Base-by-base conservation (phyloP, 2,888 invertebrate species). In the Bombylius discolor region DNA sequence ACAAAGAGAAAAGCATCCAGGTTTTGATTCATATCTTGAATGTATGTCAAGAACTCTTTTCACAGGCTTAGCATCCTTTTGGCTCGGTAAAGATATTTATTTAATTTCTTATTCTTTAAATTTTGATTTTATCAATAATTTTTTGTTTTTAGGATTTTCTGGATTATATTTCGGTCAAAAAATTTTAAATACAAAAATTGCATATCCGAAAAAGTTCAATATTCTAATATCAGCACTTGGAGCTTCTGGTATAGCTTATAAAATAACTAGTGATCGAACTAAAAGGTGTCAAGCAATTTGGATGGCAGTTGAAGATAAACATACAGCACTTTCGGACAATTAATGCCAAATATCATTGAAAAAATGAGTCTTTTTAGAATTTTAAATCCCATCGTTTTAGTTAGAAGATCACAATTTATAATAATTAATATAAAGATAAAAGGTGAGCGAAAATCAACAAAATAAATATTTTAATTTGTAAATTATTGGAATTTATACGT, bases 21-120 rank as follows among this genome's bases (percentile, higher is more conserved):
- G 73, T 31, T 75, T 76, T 59, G 73, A 71, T 63, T 69, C 70
- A 4, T 77, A 77, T 59, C 61, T 76, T 48, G 72, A 77, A 62
- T 77, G 77, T 60, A 76, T 77, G 74, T 72, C 74, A 44, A 67
- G 76, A 58, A 66, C 74, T 0, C 64, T 76, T 5, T 72, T 77
- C 54, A 70, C 71, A 4, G 77, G 77, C 12, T 54, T 77, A 39
- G 70, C 75, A n/a, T 64, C 73, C 5, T 74, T 75, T 64, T 71
- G 75, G 56, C 64, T 77, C 53, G 70, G 76, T 76, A 60, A 60
- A 42, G n/a, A 45, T 45, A n/a, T 14, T 45, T 45, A 9, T n/a
- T 14, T 45, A 14, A 14, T n/a, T 14, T 52, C 23, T 49, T 46
- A 13, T 53, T 60, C 57, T 48, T 55, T 13, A 55, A 51, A 47